Evolutionary conservation across 2,797 vertebrate species (phyloP).

Genomic region (Psittacula echo): DNA sequence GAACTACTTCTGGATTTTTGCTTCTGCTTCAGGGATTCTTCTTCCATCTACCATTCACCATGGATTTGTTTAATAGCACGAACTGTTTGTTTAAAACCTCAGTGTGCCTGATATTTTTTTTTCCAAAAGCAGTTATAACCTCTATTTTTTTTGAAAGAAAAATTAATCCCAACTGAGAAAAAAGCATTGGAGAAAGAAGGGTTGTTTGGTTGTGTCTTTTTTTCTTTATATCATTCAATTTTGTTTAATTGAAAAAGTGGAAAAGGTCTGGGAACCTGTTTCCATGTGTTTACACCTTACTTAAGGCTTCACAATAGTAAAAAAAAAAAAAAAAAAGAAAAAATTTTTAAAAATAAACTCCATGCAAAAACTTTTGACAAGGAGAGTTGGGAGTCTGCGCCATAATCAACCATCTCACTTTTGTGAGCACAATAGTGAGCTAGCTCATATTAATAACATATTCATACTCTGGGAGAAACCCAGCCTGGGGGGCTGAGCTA

Average conservation of each 20-base stretch:
- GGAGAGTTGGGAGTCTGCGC: background rate
- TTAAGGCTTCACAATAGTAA: background rate
- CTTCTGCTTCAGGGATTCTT: conserved; percentile 27
- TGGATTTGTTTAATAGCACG: conserved; percentile 37
- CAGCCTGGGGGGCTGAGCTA: conserved; percentile 51
- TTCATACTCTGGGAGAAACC: conserved; percentile 9
- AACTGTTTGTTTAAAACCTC: conserved; percentile 56
- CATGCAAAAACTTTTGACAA: background rate
- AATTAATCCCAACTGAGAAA: background rate
- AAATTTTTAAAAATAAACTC: background rate
- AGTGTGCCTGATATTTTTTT: conserved; percentile 36
- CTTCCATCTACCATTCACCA: conserved; percentile 10
- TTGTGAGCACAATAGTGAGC: background rate
- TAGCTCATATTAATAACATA: conserved; percentile 28
- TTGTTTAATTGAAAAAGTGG: background rate
- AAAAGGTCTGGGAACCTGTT: background rate
- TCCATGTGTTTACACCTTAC: background rate
- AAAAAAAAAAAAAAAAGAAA: background rate
- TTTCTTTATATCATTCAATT: background rate
- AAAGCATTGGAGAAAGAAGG: background rate
- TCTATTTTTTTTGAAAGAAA: conserved; percentile 32
- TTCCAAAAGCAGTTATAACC: conserved; percentile 22
- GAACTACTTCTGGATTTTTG: conserved; percentile 25
- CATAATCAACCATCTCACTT: conserved; percentile 5
- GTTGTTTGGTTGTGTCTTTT: background rate